These are phyloP conservation scores for Zosterops borbonicus DNA, from an alignment of 2,113 vertebrate genomes.

Conservation along the genomic window DNA sequence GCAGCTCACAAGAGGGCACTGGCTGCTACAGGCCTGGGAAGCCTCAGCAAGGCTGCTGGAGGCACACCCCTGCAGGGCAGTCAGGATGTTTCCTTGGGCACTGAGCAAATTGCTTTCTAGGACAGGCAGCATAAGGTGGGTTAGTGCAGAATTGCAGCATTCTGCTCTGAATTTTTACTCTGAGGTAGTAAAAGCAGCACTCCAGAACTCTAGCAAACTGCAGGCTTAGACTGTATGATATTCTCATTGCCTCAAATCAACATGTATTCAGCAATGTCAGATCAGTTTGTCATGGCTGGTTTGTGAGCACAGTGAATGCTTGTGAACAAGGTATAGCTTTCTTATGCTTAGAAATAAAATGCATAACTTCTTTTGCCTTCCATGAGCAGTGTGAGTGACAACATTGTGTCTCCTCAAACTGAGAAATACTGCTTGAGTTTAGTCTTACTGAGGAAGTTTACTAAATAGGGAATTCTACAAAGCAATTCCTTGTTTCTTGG, in stretches of 20 bases:
- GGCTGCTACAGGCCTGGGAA: neutral
- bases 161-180: neutral
- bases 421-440: neutral
- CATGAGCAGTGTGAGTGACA: neutral
- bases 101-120: neutral
- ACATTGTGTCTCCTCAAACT: neutral
- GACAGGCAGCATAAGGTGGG: neutral
- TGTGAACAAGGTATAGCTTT: neutral
- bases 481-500: neutral
- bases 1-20: neutral
- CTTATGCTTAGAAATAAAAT: neutral
- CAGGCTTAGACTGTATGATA: neutral
- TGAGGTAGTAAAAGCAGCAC: neutral
- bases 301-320: accelerated
- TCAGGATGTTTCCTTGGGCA: neutral
- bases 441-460: neutral
- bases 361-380: neutral
- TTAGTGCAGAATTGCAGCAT: neutral
- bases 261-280: accelerated
- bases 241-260: neutral
- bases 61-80: neutral
- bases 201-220: neutral
- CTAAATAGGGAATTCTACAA: neutral
- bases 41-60: accelerated
- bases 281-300: neutral